Conservation (phyloP, 2,888 invertebrate genomes). For the Stratiomys singularior region DNA sequence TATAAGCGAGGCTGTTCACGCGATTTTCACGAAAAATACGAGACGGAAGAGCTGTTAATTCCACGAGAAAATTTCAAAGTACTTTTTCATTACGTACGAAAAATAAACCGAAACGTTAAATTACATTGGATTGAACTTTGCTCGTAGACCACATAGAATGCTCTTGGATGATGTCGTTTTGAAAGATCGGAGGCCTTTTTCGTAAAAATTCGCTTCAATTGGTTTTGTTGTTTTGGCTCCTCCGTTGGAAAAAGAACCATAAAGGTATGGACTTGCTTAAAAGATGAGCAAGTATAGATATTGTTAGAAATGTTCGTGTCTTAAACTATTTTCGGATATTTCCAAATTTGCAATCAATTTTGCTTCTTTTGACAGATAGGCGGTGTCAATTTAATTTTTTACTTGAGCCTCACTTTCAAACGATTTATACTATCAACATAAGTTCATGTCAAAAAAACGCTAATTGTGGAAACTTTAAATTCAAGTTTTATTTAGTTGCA, state of each 20-base stretch:
- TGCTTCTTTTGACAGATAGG: no score
- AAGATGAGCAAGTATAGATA: no score
- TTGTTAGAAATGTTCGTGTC: no score
- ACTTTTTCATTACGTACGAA: not conserved
- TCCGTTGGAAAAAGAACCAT: slow-evolving; percentile 65
- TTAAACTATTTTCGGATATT: no score
- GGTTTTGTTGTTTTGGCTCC: slow-evolving; percentile 65
- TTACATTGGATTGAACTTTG: not conserved
- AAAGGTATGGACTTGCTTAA: slow-evolving; percentile 60
- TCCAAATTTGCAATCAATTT: no score
- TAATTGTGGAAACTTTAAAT: no score
- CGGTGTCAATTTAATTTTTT: no score
- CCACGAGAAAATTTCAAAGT: slow-evolving; percentile 1
- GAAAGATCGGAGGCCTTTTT: slow-evolving; percentile 41
- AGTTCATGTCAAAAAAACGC: no score
- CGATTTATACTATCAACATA: no score
- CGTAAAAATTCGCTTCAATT: slow-evolving; percentile 57
- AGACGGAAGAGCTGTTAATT: not conserved
- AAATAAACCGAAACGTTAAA: not conserved
- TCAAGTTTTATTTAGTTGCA: no score
- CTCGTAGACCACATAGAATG: slow-evolving; percentile 15
- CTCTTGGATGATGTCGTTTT: slow-evolving; percentile 37
- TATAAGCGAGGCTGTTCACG: slow-evolving; percentile 18
- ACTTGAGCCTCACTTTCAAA: no score
- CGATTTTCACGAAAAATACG: slow-evolving; percentile 28